phyloP scores from a whole-genome alignment of 1,140 invertebrate genomes.

The Parapsyche elsis region DNA sequence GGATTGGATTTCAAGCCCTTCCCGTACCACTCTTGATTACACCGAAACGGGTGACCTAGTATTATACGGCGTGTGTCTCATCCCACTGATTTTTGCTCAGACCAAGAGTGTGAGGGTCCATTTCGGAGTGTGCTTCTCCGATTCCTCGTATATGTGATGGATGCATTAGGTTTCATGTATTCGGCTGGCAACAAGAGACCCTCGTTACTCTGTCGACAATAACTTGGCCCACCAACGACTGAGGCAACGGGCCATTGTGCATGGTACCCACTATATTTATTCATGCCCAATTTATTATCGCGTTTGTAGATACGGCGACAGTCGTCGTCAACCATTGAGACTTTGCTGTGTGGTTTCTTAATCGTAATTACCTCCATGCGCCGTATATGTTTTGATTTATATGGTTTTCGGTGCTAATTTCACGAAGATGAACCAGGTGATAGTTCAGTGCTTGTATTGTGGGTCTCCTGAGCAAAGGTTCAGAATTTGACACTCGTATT shows the following conservation, averaged over 20 bases:
- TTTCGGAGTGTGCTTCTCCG: too few relatives aligned
- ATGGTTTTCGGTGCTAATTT: too few relatives aligned
- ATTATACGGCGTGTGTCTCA: too few relatives aligned
- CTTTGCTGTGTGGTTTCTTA: too few relatives aligned
- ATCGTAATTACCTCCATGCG: too few relatives aligned
- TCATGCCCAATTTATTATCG: neutral
- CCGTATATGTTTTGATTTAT: too few relatives aligned
- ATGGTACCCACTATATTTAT: neutral
- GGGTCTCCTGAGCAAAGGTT: too few relatives aligned
- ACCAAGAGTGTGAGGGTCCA: too few relatives aligned
- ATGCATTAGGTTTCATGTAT: neutral
- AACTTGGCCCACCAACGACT: neutral
- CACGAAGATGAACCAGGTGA: too few relatives aligned
- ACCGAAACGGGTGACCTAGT: neutral
- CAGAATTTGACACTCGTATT: too few relatives aligned
- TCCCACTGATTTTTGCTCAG: too few relatives aligned
- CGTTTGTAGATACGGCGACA: neutral
- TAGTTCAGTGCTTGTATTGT: too few relatives aligned
- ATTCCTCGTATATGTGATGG: neutral
- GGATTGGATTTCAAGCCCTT: neutral
- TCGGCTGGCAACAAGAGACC: neutral
- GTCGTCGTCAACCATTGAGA: neutral
- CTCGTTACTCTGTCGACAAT: slow-evolving; percentile 10
- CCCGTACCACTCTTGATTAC: neutral
- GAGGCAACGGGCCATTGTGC: neutral